Evolutionary conservation across 2,797 vertebrate genomes (phyloP).

Genomic region (Paramormyrops hopkinsi): DNA sequence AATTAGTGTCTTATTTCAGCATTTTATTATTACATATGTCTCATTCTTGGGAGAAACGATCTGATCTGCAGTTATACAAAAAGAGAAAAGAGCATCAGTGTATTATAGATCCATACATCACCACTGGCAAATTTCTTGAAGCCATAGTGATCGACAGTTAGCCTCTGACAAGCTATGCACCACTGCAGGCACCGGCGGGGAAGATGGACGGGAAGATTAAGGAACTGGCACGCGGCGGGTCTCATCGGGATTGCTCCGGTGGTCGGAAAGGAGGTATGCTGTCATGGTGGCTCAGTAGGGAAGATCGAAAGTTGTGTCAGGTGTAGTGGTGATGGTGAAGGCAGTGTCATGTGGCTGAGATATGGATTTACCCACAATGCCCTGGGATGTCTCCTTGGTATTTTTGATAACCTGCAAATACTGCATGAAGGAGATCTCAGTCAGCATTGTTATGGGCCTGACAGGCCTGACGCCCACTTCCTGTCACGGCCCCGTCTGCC

Average conservation of each 20-base stretch:
- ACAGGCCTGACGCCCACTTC: neutral
- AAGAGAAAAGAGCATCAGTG: neutral
- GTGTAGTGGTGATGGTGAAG: neutral
- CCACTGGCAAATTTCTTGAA: neutral
- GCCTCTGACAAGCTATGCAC: neutral
- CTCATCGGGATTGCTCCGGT: neutral
- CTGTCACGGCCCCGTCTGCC: neutral
- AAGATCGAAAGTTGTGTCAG: neutral
- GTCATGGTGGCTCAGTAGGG: neutral
- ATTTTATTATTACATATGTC: neutral
- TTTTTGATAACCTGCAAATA: neutral
- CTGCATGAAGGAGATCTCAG: neutral
- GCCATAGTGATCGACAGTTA: neutral
- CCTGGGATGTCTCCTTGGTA: neutral
- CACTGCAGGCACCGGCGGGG: neutral
- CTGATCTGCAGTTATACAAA: neutral
- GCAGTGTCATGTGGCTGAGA: neutral
- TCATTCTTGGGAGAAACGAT: neutral
- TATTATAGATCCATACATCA: neutral
- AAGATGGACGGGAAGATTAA: neutral
- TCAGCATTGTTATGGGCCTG: neutral
- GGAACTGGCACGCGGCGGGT: neutral
- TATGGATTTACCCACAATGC: slow-evolving; percentile 1
- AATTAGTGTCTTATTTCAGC: neutral
- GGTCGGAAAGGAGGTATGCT: neutral